These are phyloP conservation scores for Strongylocentrotus purpuratus DNA, from an alignment of 35 echinoderm and acorn worm species.

Conservation along the genomic window DNA sequence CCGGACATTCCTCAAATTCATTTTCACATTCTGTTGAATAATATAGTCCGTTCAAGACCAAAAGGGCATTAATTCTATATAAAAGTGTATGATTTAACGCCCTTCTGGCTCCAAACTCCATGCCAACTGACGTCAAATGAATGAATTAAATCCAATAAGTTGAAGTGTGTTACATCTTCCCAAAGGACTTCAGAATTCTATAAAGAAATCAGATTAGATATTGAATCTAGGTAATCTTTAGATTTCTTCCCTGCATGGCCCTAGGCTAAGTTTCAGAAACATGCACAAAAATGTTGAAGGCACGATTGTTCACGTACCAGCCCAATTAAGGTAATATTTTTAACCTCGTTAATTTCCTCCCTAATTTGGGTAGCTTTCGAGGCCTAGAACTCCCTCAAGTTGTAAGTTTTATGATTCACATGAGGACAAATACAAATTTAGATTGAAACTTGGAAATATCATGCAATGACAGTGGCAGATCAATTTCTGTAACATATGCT, in stretches of 20 bases:
- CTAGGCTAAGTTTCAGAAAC: neutral
- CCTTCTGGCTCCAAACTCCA: neutral
- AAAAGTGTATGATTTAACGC: too few species aligned
- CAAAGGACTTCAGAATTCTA: neutral
- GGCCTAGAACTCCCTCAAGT: neutral
- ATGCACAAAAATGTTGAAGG: neutral
- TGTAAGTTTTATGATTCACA: neutral
- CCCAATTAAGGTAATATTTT: neutral
- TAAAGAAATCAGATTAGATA: slow-evolving; percentile 6
- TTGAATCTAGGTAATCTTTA: neutral
- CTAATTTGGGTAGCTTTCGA: neutral
- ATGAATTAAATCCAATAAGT: neutral
- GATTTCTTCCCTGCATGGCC: neutral
- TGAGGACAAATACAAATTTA: neutral
- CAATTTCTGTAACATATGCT: neutral
- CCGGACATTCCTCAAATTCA: too few species aligned
- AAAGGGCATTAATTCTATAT: too few species aligned
- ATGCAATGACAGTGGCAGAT: too few species aligned
- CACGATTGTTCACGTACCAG: neutral
- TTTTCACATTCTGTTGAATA: too few species aligned
- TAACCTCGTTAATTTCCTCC: neutral
- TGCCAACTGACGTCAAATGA: neutral
- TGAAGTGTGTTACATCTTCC: neutral
- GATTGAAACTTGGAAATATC: neutral
- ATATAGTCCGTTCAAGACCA: too few species aligned